Conservation (phyloP, 2,113 vertebrate species). For the Tupaia tana region DNA sequence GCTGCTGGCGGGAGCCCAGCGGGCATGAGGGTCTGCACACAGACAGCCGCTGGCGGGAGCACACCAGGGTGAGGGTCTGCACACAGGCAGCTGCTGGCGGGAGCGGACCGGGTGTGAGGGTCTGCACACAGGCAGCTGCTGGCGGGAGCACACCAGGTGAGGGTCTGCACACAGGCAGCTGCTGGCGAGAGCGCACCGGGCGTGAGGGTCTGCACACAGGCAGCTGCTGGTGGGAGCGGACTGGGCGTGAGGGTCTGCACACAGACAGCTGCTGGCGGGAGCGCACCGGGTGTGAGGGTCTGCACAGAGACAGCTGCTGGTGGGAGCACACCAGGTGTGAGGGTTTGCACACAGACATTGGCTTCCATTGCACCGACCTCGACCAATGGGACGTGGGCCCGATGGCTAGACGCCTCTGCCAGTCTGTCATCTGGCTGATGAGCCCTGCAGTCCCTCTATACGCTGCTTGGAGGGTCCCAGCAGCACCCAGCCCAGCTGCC, state of each 20-base stretch:
- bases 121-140: no score
- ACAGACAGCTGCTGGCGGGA: not conserved
- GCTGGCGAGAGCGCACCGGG: no score
- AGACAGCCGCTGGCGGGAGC: not conserved
- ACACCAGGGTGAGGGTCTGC: no score
- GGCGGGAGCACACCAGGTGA: no score
- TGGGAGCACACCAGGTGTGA: no score
- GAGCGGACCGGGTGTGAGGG: no score
- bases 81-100: no score
- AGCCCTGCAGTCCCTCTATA: accelerated
- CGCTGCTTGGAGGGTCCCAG: no score
- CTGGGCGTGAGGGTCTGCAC: no score
- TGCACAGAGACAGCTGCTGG: not conserved
- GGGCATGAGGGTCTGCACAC: not conserved
- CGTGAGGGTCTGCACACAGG: no score
- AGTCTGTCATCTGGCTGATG: not conserved
- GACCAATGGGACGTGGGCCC: accelerated
- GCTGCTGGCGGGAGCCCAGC: not conserved
- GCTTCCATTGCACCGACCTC: not conserved
- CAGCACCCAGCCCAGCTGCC: not conserved
- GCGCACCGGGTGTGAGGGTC: accelerated
- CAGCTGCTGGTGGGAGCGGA: no score
- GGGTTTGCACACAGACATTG: no score
- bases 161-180: not conserved
- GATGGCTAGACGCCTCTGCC: not conserved